Conservation (phyloP, 92 coral and sea anemone species). For the Zoanthus solanderi region DNA sequence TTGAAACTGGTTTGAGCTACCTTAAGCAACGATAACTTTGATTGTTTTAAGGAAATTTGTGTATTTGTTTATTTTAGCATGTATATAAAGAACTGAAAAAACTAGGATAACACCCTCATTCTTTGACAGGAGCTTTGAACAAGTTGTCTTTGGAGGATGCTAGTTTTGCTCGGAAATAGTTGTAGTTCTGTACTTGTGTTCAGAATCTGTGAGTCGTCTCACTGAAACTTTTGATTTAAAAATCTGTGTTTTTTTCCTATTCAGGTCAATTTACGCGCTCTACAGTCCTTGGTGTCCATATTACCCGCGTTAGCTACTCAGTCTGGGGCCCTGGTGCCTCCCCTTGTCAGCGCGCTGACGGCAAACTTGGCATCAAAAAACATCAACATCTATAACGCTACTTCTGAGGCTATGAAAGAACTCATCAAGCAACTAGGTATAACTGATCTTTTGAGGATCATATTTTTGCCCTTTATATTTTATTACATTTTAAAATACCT, state of each 20-base stretch:
- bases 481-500: too few relatives aligned
- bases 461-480: neutral
- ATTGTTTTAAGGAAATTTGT: too few relatives aligned
- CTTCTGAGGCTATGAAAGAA: conserved; percentile 81
- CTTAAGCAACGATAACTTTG: too few relatives aligned
- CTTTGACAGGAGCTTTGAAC: too few relatives aligned
- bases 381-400: conserved; percentile 73
- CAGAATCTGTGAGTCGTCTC: too few relatives aligned
- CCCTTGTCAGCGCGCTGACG: conserved; percentile 82
- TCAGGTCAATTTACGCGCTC: conserved; percentile 94
- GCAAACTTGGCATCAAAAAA: conserved; percentile 96
- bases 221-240: too few relatives aligned
- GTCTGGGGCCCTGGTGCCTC: conserved; percentile 80
- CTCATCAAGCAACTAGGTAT: conserved; percentile 83
- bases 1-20: too few relatives aligned
- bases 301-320: conserved; percentile 78
- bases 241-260: neutral
- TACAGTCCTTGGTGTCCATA: conserved; percentile 84
- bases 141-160: too few relatives aligned
- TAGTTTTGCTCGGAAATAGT: too few relatives aligned
- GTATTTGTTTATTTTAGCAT: too few relatives aligned
- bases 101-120: too few relatives aligned
- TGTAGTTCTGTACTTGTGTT: neutral
- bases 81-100: too few relatives aligned
- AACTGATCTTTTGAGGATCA: neutral